Conservation (phyloP, 1,140 invertebrate species). For the Zaprionus vittiger region DNA sequence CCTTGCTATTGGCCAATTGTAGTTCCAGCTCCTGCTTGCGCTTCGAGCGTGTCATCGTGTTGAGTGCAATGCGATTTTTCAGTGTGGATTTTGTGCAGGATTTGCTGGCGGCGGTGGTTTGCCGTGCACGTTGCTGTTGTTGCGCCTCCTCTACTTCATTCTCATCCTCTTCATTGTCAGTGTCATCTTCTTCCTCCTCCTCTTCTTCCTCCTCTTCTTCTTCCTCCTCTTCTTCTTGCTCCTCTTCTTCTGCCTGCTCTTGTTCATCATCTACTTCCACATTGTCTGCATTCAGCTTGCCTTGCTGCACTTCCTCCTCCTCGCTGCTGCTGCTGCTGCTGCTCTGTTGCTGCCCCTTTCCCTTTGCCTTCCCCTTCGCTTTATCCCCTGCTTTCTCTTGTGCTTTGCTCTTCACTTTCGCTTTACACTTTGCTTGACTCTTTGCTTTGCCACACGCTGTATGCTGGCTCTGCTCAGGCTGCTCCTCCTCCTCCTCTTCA, state of each 20-base stretch:
- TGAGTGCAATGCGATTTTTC: constrained; percentile 61
- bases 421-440: constrained; percentile 31
- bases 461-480: background rate
- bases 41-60: constrained; percentile 83
- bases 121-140: background rate
- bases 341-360: background rate
- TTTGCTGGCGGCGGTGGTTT: constrained; percentile 6
- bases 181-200: constrained; percentile 11
- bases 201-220: constrained; percentile 4
- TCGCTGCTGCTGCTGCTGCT: constrained; percentile 10
- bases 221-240: constrained; percentile 16
- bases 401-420: constrained; percentile 6
- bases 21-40: constrained; percentile 77
- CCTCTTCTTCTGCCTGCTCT: background rate
- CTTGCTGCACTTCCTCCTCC: background rate
- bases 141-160: constrained; percentile 10
- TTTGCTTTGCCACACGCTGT: constrained; percentile 33
- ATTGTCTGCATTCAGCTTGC: background rate
- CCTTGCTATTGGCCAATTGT: constrained; percentile 82
- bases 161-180: background rate
- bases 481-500: background rate
- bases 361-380: background rate
- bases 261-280: constrained; percentile 1
- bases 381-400: background rate
- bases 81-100: constrained; percentile 19